Evolutionary conservation across 2,888 invertebrate species (phyloP), one percentile per base, ranked within the genome.

Genomic region (Patella pellucida): DNA sequence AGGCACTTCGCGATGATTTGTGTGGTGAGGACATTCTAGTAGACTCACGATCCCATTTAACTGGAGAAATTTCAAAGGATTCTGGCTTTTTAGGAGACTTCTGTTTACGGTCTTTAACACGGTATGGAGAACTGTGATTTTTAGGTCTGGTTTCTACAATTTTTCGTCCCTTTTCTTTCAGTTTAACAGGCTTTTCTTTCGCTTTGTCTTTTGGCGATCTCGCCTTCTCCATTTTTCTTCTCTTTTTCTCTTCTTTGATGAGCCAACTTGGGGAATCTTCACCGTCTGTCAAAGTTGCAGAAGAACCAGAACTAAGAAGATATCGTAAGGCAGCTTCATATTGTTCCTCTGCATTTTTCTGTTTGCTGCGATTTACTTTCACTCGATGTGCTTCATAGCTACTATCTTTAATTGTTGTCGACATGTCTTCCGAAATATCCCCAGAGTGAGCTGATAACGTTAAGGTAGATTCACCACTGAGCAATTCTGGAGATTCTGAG

Each of bases 321-420:
- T 62, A 23, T 11, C 23, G 62, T 19, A 62, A 19, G 4, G 62
- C 62, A 23, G 62, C 62, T 62, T 62, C 62, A 19, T 62, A 62
- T 5, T 14, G 19, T 23, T 62, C 19, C 62, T 62, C 23, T 19
- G 62, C 62, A 62, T 62, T 19, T 41, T 41, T 41, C 23, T 62
- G 62, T 62, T 23, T 9, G 23, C 62, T 62, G 19, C 62, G 62
- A 14, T 62, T 19, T 50, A 67, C 51, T 41, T 76, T 71, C 0
- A 72, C 67, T 71, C 74, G 74, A 71, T 79, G 81, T 76, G 82
- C 75, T 71, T 85, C 85, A 52, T 79, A 73, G 70, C 85, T 86
- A 76, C 86, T 87, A 72, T 87, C 87, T 71, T 85, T 86, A 14
- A 83, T 77, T n/a, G 85, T 87, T 7, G 85, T 86, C n/a, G 85